Evolutionary conservation across 2,113 vertebrate genomes (phyloP), one percentile per base, ranked within the genome.

Genomic region (Xenopus laevis): DNA sequence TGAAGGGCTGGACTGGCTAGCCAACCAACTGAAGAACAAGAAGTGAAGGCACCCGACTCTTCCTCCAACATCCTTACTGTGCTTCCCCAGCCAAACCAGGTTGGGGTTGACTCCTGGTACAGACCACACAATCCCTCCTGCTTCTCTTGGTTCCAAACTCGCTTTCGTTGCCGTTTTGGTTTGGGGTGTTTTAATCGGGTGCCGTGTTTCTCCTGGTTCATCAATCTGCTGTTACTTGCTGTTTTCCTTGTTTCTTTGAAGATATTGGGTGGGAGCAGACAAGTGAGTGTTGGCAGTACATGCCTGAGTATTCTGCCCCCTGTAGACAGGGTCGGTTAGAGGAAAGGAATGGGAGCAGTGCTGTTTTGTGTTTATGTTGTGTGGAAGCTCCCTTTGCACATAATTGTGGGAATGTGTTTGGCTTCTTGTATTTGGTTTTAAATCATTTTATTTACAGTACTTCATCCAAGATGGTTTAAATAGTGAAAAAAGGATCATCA

Each of bases 11-110:
- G 96, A 98, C 90, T 98, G 96, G 96, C 93, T 98, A 84, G 95
- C 97, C 88, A 97, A 95, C 83, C 95, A 98, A 90, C 95, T 98
- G 87, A 98, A 98, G 91, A 97, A 97, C 91, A 98, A 98, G 86
- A 97, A 98, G 89, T 97, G 93, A 96, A 77, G 53, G 74, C 77
- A 78, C 71, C 80, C 79, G 65, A 82, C 67, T 77, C 50, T 77
- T 64, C 60, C 50, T 70, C 60, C 50, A 61, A 71, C 6, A 21
- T 74, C 65, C 64, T 40, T 61, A 65, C 57, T 30, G 67, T 57
- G 30, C 66, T 23, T 55, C 73, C 52, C 73, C 10, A 11, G 71
- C 68, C 62, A 77, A 65, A 68, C 66, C 60, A 74, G 64, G 63
- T 81, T 68, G 77, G 72, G 79, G 58, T 63, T 65, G 73, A 30